Base-by-base conservation (phyloP, 1,140 invertebrate species). In the Ganaspis sp. region DNA sequence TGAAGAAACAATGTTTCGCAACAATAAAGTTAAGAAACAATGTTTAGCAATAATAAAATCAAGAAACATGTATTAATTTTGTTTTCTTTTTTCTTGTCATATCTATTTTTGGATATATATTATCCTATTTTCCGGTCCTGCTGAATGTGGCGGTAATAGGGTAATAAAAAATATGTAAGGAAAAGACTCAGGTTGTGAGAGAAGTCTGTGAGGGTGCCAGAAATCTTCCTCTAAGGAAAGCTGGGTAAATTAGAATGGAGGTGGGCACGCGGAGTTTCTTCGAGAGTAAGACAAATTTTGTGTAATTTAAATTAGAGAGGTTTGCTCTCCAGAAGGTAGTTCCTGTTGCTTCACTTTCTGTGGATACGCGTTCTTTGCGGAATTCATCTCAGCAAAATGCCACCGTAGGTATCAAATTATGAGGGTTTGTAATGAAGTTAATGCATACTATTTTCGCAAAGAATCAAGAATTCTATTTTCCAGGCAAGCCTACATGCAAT, bases 251-350 rank as follows among this genome's bases (percentile, higher is more conserved):
- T 80, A 76, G 80, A 81, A 78, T 81, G 73, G 74, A 76, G 76
- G 72, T 72, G 74, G 74, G 73, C 70, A 26, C 21, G 54, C 74
- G 70, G 72, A 81, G 75, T 73, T 74, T 76, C 77, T 71, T 70
- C 70, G 73, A 76, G 79, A 84, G 83, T 83, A 82, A 82, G 83
- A 84, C 81, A 82, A 84, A 84, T 84, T 81, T 84, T 77, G 79
- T 74, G 83, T 83, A 84, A 84, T 83, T 81, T 82, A 82, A 84
- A 79, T 78, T 79, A 78, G 75, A 74, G 54, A 58, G 23, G 54
- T 58, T 58, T 58, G 54, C 23, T 12, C 23, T 58, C 21, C 11
- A 23, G 21, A 58, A 58, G 21, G 54, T 58, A 58, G 54, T 58
- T 58, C 21, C 54, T 58, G 54, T 58, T 58, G 54, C 54, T 54